Base-by-base conservation (phyloP, 1,140 invertebrate genomes). In the Pachyrhynchus sulphureomaculatus region DNA sequence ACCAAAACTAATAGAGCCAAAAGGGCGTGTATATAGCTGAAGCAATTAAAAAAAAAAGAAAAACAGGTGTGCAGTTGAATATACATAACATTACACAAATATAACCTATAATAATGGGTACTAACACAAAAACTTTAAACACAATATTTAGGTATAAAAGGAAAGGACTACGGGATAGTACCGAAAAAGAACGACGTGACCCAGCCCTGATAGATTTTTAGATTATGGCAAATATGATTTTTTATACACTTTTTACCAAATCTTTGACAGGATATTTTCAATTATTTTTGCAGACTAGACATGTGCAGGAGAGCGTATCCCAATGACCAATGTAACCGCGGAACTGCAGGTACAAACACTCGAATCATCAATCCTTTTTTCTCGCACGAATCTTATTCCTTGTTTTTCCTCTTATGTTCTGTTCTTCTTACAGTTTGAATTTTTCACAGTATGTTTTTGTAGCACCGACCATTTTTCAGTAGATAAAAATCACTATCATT, bases 301-400 rank as follows among this genome's bases (percentile, higher is more conserved):
- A 96, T 96, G 93, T 96, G 94, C 89, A 88, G 93, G 83, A 86
- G 92, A 82, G 89, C 92, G 83, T 93, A 91, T 84, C 87, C 90
- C 78, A 90, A 89, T 84, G 93, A 94, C 81, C 87, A 89, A 81
- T 96, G 93, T 90, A 96, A 96, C 88, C 88, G 93, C 84, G 93
- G 93, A 82, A 96, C 93, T 72, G 93, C 93, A 92, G 93, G 92
- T 95, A 93, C 65, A 64, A 54, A 42, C 34, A 52, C n/a, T n/a
- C n/a, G n/a, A n/a, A n/a, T n/a, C n/a, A 36, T 17, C n/a, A 54
- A 32, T 24, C 36, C 34, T 44, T 21, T 23, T 10, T 18, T 18
- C 18, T 18, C 39, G 17, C n/a, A 18, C 39, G n/a, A 9, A n/a
- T n/a, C n/a, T n/a, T n/a, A n/a, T n/a, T n/a, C n/a, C n/a, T n/a